These are phyloP conservation scores for Bombylius discolor DNA, from an alignment of 2,888 invertebrate genomes.

Conservation along the genomic window DNA sequence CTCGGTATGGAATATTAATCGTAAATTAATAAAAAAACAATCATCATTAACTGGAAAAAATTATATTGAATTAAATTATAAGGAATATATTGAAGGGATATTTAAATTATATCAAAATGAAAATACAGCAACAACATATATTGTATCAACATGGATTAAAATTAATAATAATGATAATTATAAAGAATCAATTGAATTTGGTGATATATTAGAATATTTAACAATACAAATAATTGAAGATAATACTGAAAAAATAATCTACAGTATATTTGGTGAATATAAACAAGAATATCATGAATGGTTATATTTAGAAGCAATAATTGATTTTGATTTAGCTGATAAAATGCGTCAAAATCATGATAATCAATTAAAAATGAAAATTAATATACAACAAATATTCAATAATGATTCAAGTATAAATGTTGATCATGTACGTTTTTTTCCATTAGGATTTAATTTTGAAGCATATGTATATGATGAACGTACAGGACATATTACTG, in stretches of 20 bases:
- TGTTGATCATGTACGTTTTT: not conserved
- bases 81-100: slow-evolving; percentile 3
- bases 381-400: slow-evolving; percentile 4
- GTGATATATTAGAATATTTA: slow-evolving; percentile 1
- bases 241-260: not conserved
- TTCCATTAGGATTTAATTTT: not conserved
- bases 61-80: slow-evolving; percentile 5
- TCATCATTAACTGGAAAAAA: slow-evolving; percentile 6
- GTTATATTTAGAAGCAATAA: slow-evolving; percentile 4
- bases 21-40: slow-evolving; percentile 6
- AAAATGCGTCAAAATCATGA: not conserved
- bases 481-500: not conserved
- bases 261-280: slow-evolving; percentile 1
- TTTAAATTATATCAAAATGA: not conserved
- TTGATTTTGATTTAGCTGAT: not conserved
- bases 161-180: too few species aligned
- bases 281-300: slow-evolving; percentile 5
- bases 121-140: slow-evolving; percentile 1
- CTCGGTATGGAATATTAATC: not conserved
- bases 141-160: slow-evolving; percentile 7
- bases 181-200: not conserved
- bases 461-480: not conserved
- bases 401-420: not conserved
- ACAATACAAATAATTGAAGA: not conserved
- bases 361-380: not conserved